Base-by-base conservation (phyloP, 2,797 vertebrate species). In the Malacoraja senta region DNA sequence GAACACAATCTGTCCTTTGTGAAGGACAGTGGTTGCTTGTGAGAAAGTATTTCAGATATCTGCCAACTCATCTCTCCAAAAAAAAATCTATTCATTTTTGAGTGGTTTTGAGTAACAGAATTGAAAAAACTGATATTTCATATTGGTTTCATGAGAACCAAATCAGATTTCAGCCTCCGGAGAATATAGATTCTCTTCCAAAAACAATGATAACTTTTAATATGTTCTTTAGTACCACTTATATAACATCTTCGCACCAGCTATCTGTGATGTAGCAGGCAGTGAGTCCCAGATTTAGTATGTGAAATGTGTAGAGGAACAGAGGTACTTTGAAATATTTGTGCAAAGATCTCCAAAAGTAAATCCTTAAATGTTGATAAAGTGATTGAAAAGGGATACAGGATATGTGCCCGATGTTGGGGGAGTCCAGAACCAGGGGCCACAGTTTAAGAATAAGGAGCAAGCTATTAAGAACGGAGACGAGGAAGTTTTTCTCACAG, bases 61-160 rank as follows among this genome's bases (percentile, higher is more conserved):
- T 92, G 90, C 90, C 90, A 92, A 72, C 38, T 92, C 90, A 92
- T 92, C 90, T 92, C 38, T 76, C 71, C 17, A 74, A 76, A 92
- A 76, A 44, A 91, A 68, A 53, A 76, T 92, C 68, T 92, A 76
- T 92, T 92, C 71, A 92, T 92, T 92, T 92, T 76, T 44, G 61
- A 63, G 21, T 68, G 65, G 68, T 72, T 38, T 92, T 92, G 21
- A 26, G 71, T 53, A 76, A 76, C 71, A 92, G 26, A n/a, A 76
- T 35, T 44, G 90, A 76, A 53, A 53, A 76, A 92, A 76, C 44
- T 17, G 72, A 53, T 76, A 92, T 76, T 92, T 92, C 65, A 53
- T 76, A 71, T 91, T 91, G 76, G 44, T 58, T 76, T 72, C 71
- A 44, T 9, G 44, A 58, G 38, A 76, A 53, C 63, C 84, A 88